A percentile compares a stretch with the other conserved stretches of the same genome.
Conservation (phyloP, 2,888 invertebrate genomes). For the Hylaea fasciaria region DNA sequence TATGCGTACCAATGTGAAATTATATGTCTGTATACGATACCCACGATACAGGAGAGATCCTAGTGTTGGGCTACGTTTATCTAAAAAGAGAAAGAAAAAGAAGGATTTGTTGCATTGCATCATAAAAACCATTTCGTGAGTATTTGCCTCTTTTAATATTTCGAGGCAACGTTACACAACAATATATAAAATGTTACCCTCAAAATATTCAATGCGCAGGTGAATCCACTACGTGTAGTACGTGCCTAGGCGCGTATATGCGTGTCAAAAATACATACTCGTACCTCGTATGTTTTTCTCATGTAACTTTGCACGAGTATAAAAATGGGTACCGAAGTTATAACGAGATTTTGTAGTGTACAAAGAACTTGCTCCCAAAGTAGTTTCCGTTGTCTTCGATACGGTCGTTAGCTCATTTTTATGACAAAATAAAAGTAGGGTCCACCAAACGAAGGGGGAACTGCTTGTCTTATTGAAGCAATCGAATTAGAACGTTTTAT, state of each 20-base stretch:
- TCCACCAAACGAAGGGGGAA: conserved; percentile 21
- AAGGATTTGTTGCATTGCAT: too few species aligned
- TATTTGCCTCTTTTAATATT: too few species aligned
- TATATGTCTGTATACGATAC: too few species aligned
- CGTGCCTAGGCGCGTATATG: conserved; percentile 12
- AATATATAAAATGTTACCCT: not conserved
- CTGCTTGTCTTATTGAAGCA: conserved; percentile 21
- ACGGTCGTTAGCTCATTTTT: conserved; percentile 41
- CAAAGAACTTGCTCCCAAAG: conserved; percentile 34
- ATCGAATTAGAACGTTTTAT: conserved; percentile 28
- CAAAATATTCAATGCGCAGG: conserved; percentile 19
- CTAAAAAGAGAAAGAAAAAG: too few species aligned
- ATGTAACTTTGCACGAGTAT: conserved; percentile 26
- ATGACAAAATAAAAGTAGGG: conserved; percentile 39
- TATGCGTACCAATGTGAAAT: too few species aligned
- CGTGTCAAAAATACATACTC: conserved; percentile 14
- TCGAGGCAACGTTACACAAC: not conserved
- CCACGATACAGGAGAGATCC: too few species aligned
- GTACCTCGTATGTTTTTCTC: conserved; percentile 16
- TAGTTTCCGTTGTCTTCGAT: conserved; percentile 36
- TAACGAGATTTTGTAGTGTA: conserved; percentile 40
- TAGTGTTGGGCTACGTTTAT: too few species aligned
- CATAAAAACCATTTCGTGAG: too few species aligned
- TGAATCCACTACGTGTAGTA: conserved; percentile 10
- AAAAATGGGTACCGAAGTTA: conserved; percentile 33